Conservation (phyloP, 2,113 vertebrate genomes). For the Ceyx margarethae region DNA sequence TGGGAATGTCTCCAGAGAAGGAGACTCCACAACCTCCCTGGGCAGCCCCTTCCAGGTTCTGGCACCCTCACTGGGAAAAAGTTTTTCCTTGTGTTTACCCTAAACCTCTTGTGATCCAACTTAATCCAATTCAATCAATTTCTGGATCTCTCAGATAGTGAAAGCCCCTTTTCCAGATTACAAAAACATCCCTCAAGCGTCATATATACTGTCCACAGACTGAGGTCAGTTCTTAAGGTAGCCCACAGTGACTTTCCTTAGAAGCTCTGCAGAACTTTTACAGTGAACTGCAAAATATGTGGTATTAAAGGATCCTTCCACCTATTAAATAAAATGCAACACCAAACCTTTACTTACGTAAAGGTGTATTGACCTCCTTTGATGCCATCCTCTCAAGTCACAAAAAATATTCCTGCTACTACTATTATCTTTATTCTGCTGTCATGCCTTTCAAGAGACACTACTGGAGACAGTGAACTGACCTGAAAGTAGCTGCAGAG, state of each 20-base stretch:
- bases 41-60: too few species aligned
- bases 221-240: neutral
- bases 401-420: neutral
- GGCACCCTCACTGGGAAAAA: too few species aligned
- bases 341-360: neutral
- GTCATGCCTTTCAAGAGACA: neutral
- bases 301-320: neutral
- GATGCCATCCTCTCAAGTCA: neutral
- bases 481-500: neutral
- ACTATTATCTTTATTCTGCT: neutral
- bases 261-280: neutral
- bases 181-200: too few species aligned
- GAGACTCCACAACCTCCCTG: too few species aligned
- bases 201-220: neutral
- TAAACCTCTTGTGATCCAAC: too few species aligned
- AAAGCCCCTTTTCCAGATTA: too few species aligned
- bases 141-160: too few species aligned
- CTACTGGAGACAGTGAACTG: neutral
- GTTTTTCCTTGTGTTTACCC: too few species aligned
- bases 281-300: neutral
- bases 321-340: neutral
- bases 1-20: too few species aligned
- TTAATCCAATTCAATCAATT: too few species aligned
- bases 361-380: neutral
- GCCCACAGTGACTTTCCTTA: neutral